Base-by-base conservation (phyloP, 1,140 invertebrate genomes). In the Drosophila saltans region DNA sequence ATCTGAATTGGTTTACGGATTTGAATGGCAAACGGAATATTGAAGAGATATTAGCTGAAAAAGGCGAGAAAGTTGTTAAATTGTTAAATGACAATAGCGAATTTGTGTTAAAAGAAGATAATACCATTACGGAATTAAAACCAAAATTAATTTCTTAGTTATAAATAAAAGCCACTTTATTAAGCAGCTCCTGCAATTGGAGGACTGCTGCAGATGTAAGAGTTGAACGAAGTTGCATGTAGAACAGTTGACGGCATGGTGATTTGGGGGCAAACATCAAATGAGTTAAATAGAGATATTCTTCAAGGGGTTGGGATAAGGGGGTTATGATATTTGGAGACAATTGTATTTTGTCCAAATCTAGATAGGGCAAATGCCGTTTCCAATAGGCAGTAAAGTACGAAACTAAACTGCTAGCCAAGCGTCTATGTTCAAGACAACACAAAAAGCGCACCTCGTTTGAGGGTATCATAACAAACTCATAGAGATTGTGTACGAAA, bases 1-100 rank as follows among this genome's bases (percentile, higher is more conserved):
- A 98, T 93, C 93, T 98, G 3, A 96, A 96, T 55, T 98, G 97
- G 97, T 98, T 98, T 92, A 92, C 94, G 0, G 95, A 97, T 83
- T 93, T 95, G 73, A 93, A 95, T 80, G 94, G 94, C 9, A 95
- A 95, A 86, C 95, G 93, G 78, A 98, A 98, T 91, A 97, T 98
- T 81, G 97, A 98, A 93, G 95, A 96, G 65, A 96, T 97, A 30
- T 93, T 98, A 77, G 95, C 94, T 45, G 94, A 95, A 68, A 97
- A 97, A 91, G 97, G 97, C n/a, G 97, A 98, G 45, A 72, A 80
- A 56, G 90, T 91, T n/a, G 45, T 69, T 0, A 81, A 74, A 69
- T 52, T 91, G 21, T 48, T 55, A 3, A 45, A 68, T 8, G 84
- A 55, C 6, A 81, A 78, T 41, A 69, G 66, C 33, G 84, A 88